Evolutionary conservation across 2,113 vertebrate genomes (phyloP), one percentile per base, ranked within the genome.

Genomic region (Lamprologus lemairii): DNA sequence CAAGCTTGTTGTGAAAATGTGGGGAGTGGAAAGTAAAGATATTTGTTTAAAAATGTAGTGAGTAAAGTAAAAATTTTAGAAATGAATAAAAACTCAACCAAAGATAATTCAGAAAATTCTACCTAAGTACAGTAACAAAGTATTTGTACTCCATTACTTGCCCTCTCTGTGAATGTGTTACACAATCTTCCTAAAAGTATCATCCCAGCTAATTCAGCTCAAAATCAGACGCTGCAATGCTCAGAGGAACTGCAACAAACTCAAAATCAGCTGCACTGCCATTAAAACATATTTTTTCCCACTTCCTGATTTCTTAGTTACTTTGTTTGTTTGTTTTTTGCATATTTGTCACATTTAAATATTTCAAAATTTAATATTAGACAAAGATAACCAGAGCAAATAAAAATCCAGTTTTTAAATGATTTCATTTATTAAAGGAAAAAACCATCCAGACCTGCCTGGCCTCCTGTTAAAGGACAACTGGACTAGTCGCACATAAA

Each of bases 101-200:
- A 37, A 37, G 6, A 65, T 37, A 21, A 65, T 37, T 65, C 60
- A 7, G 31, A 37, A 37, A 65, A 65, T 3, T 65, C 6, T 65
- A 37, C 58, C 31, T 12, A 63, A 63, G 6, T 1, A 35, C 33
- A 37, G 17, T 37, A 65, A 7, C 31, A 65, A 65, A 35, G 31
- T 35, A n/a, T 65, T 35, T 65, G 17, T 65, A 65, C 17, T n/a
- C 19, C 17, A 65, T 65, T 35, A 65, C 31, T 35, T 65, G 9
- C 60, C 31, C 60, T 12, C 17, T 65, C 60, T 35, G 31, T 65
- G 60, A 33, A 65, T n/a, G 60, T 65, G 60, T 65, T 65, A 65
- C 17, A 65, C 60, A n/a, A 65, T 35, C 6, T 12, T 7, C 60
- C 31, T 65, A 12, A 1, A 65, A 35, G 9, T 63, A n/a, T n/a